These are phyloP conservation scores for Leuciscus idus DNA, from an alignment of 2,113 vertebrate species.

Conservation along the genomic window DNA sequence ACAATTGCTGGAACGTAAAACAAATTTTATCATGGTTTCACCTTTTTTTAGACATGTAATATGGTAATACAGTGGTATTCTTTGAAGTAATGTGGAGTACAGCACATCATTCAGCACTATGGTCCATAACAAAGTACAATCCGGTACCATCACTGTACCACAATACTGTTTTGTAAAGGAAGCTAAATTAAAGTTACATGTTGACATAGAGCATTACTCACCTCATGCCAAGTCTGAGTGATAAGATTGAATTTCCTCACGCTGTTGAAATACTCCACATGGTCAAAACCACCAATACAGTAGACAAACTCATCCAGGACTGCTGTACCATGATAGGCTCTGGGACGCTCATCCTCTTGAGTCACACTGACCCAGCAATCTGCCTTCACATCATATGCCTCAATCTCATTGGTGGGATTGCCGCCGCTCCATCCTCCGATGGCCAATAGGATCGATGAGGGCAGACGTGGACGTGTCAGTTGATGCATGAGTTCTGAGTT, in stretches of 20 bases:
- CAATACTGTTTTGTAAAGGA: not conserved
- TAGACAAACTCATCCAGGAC: conserved; percentile 61
- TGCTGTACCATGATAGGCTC: conserved; percentile 77
- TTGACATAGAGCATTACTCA: conserved; percentile 39
- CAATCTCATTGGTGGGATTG: conserved; percentile 77
- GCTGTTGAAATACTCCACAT: too few species aligned
- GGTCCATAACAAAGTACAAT: not conserved
- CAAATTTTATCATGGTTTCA: too few species aligned
- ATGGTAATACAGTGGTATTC: too few species aligned
- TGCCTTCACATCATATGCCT: conserved; percentile 77
- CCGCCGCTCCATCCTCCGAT: conserved; percentile 82
- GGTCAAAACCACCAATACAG: too few species aligned
- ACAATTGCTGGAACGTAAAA: too few species aligned
- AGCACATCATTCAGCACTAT: too few species aligned
- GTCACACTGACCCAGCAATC: conserved; percentile 80
- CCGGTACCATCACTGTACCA: not conserved
- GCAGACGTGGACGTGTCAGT: conserved; percentile 79
- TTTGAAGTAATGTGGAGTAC: too few species aligned
- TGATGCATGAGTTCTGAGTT: conserved; percentile 65
- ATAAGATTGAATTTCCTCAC: too few species aligned
- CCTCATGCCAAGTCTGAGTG: conserved; percentile 76
- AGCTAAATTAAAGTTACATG: not conserved
- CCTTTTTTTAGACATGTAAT: too few species aligned
- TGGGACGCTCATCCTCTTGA: conserved; percentile 69
- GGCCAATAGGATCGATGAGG: conserved; percentile 77